phyloP scores from a whole-genome alignment of 2,113 vertebrate species.

The Jaculus jaculus region DNA sequence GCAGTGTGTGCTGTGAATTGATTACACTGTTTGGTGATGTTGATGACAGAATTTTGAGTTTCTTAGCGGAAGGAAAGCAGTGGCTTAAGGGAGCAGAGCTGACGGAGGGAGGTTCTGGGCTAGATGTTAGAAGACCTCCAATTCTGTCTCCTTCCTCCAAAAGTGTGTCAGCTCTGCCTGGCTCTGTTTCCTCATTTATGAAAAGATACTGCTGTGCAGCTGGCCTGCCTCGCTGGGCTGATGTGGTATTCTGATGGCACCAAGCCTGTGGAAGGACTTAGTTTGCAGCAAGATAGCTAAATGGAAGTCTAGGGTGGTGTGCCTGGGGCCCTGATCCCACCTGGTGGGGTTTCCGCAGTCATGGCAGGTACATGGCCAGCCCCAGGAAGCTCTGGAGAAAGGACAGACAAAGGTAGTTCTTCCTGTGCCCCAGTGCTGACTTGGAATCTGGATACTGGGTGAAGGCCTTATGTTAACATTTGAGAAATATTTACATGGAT shows the following conservation, averaged over 20 bases:
- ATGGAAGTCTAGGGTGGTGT: neutral
- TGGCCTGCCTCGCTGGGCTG: neutral
- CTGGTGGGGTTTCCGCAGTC: neutral
- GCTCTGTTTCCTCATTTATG: neutral
- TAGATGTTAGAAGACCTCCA: neutral
- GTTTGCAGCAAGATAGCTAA: neutral
- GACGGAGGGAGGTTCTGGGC: neutral
- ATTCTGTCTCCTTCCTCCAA: neutral
- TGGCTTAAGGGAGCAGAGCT: neutral
- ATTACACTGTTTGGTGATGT: neutral
- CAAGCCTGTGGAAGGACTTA: neutral
- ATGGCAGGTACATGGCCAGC: neutral
- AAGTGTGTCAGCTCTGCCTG: neutral
- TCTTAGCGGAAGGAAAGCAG: neutral
- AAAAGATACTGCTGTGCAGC: neutral
- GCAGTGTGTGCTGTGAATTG: neutral
- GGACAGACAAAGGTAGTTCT: neutral
- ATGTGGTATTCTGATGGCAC: neutral
- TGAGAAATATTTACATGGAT: neutral
- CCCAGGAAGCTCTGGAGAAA: neutral
- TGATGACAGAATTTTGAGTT: neutral
- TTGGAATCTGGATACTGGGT: neutral
- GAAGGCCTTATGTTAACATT: neutral
- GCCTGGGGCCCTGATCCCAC: neutral
- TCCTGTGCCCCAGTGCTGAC: neutral